A percentile compares a stretch with the other conserved stretches of the same genome.
Evolutionary conservation across 2,113 vertebrate genomes (phyloP).

Genomic region (Gnathonemus echidnorhynchus): DNA sequence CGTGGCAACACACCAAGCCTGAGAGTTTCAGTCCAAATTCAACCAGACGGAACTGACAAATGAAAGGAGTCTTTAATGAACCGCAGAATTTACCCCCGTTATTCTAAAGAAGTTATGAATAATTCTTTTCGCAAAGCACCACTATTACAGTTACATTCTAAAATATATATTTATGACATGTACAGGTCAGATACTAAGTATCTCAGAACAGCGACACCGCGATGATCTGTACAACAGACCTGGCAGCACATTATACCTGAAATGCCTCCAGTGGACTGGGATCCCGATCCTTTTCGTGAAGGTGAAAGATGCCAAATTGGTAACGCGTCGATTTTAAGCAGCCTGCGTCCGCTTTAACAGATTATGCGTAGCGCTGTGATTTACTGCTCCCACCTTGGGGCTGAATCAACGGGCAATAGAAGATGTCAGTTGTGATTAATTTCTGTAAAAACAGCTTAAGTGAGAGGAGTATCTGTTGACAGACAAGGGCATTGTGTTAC

Average conservation of each 20-base stretch:
- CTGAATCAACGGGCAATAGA: conserved; percentile 24
- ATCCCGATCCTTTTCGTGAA: background rate
- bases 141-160: conserved; percentile 47
- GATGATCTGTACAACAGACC: background rate
- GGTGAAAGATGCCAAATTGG: background rate
- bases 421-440: conserved; percentile 13
- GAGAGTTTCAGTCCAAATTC: conserved; percentile 44
- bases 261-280: background rate
- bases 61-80: conserved; percentile 48
- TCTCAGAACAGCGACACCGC: conserved; percentile 25
- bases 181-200: conserved; percentile 29
- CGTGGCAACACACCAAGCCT: conserved; percentile 50
- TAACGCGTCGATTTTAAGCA: background rate
- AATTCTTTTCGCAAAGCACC: conserved; percentile 32
- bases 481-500: background rate
- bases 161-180: conserved; percentile 45
- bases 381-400: conserved; percentile 29
- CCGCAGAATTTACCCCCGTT: conserved; percentile 37
- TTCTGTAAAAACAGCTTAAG: conserved; percentile 14
- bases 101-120: conserved; percentile 38
- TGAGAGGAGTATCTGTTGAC: conserved; percentile 16
- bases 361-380: conserved; percentile 24
- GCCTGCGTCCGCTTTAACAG: background rate
- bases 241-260: background rate
- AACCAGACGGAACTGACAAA: conserved; percentile 39